A percentile compares a stretch with the other conserved stretches of the same genome.
phyloP scores from a whole-genome alignment of 2,797 vertebrate species.

The Euphonia xanthogaster region DNA sequence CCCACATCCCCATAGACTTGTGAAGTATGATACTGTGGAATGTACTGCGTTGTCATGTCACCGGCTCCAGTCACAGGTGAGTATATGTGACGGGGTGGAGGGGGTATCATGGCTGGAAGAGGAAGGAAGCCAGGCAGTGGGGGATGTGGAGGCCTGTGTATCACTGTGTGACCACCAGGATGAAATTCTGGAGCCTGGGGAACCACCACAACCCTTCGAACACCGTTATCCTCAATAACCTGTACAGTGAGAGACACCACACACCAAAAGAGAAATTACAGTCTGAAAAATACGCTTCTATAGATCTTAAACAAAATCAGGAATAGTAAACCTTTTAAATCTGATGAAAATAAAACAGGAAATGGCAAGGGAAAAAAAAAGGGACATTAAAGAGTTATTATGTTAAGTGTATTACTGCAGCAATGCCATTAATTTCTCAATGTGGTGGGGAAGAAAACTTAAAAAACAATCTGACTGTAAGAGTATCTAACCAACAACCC shows the following conservation, averaged over 20 bases:
- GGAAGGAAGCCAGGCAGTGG: constrained; percentile 94
- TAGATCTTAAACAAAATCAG: background rate
- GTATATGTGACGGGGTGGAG: constrained; percentile 89
- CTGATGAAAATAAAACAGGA: background rate
- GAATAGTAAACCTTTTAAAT: background rate
- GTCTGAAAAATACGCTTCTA: background rate
- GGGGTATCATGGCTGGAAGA: constrained; percentile 92
- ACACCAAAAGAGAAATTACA: background rate
- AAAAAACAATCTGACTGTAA: background rate
- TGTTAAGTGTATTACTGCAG: background rate
- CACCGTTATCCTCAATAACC: constrained; percentile 98
- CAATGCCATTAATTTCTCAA: background rate
- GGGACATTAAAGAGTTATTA: background rate
- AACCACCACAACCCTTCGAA: constrained; percentile 96
- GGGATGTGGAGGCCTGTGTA: constrained; percentile 90
- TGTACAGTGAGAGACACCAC: constrained; percentile 41
- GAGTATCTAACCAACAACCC: background rate
- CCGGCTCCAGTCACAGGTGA: constrained; percentile 88
- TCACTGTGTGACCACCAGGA: constrained; percentile 89
- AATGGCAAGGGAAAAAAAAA: background rate
- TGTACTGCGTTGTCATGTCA: constrained; percentile 91
- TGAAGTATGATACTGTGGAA: constrained; percentile 93
- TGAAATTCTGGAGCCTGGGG: constrained; percentile 96
- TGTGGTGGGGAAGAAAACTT: background rate
- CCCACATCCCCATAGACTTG: constrained; percentile 94